phyloP scores from a whole-genome alignment of 1,140 invertebrate genomes.

The Phymorhynchus buccinoides region DNA sequence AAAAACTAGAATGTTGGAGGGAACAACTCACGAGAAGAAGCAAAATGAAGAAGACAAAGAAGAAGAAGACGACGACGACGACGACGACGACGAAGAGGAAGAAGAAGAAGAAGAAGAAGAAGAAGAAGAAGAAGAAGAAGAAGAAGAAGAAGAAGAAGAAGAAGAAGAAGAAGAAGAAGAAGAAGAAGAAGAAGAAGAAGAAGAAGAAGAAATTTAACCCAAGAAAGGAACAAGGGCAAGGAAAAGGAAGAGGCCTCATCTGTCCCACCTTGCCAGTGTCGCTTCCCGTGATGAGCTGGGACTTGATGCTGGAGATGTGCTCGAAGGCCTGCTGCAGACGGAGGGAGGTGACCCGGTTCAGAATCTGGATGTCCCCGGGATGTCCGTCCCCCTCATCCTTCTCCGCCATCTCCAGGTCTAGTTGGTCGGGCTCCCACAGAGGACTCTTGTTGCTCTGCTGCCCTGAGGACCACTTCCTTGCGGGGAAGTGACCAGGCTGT shows the following conservation, averaged over 20 bases:
- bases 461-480: neutral
- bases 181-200: neutral
- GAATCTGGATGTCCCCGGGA: conserved; percentile 32
- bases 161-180: neutral
- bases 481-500: conserved; percentile 3
- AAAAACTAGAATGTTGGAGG: too few species aligned
- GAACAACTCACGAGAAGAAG: too few species aligned
- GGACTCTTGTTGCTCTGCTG: neutral
- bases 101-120: neutral
- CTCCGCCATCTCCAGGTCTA: conserved; percentile 16
- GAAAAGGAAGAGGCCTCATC: neutral
- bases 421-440: neutral
- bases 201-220: neutral
- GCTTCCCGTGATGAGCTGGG: conserved; percentile 35
- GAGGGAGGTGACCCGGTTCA: conserved; percentile 46
- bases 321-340: conserved; percentile 46
- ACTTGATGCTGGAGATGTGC: conserved; percentile 48
- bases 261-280: conserved; percentile 43
- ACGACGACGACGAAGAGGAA: neutral
- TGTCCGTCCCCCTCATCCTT: conserved; percentile 26
- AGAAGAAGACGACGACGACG: too few species aligned
- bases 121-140: too few species aligned
- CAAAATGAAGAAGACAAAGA: too few species aligned
- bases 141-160: neutral
- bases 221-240: too few species aligned